These are phyloP conservation scores for Neomicropteryx cornuta DNA, from an alignment of 1,140 invertebrate genomes.

Conservation along the genomic window DNA sequence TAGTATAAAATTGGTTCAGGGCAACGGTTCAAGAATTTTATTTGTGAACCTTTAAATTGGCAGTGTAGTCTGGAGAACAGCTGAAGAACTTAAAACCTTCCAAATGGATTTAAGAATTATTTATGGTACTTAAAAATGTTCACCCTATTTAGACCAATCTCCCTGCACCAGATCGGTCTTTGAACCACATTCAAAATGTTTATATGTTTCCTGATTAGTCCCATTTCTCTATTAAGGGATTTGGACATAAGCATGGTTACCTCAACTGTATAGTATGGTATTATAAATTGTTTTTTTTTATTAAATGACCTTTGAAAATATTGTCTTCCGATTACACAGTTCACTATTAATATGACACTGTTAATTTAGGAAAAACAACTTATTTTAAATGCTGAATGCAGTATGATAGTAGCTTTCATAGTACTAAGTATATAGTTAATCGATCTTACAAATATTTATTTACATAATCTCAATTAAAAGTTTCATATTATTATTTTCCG, in stretches of 20 bases:
- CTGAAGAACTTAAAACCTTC: no score
- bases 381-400: no score
- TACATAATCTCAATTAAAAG: background rate
- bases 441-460: constrained; percentile 10
- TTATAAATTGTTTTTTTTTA: no score
- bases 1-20: background rate
- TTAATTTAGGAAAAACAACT: no score
- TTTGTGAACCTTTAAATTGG: constrained; percentile 9
- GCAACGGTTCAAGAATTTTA: background rate
- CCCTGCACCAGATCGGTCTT: background rate
- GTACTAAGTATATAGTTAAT: constrained; percentile 9
- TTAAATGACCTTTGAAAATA: no score
- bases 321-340: no score
- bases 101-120: background rate
- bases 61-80: no score
- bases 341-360: no score
- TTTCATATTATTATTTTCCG: constrained; percentile 25
- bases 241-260: no score
- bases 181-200: background rate
- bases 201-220: background rate
- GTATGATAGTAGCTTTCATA: constrained; percentile 3
- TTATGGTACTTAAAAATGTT: background rate
- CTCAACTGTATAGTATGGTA: no score
- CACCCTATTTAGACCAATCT: background rate
- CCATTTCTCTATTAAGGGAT: no score